Conservation (phyloP, 2,113 vertebrate species). For the Dromiciops gliroides region DNA sequence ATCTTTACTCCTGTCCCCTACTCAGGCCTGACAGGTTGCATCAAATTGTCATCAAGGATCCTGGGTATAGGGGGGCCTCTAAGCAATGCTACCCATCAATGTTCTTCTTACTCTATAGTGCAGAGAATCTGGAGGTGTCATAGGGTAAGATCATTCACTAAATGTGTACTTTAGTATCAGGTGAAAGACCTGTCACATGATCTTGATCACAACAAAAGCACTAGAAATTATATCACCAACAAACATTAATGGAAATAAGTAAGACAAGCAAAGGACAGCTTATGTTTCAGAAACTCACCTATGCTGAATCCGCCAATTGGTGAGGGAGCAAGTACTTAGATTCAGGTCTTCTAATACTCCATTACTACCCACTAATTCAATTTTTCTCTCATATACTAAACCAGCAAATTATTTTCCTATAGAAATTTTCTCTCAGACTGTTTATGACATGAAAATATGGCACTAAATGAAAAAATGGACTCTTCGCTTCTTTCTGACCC, state of each 20-base stretch:
- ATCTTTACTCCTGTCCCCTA: background rate
- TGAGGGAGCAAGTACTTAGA: conserved; percentile 22
- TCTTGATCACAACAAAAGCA: background rate
- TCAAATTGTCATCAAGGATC: background rate
- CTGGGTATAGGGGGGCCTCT: background rate
- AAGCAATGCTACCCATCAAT: background rate
- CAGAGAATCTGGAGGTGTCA: background rate
- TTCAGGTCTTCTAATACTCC: conserved; percentile 5
- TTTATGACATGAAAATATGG: conserved; percentile 41
- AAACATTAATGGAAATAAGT: conserved; percentile 9
- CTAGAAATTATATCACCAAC: background rate
- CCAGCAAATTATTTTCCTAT: conserved; percentile 8
- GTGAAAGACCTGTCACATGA: background rate
- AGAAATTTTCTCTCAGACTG: background rate
- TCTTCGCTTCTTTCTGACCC: conserved; percentile 49
- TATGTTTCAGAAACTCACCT: background rate
- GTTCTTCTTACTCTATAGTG: background rate
- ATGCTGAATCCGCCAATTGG: background rate
- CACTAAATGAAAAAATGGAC: background rate
- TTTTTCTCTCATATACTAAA: background rate
- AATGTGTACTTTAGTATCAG: background rate
- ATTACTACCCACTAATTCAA: background rate
- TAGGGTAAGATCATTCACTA: background rate
- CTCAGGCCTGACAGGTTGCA: background rate
- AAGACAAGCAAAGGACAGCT: conserved; percentile 43